These are phyloP conservation scores for Triplophysa rosa DNA, from an alignment of 2,113 vertebrate species.

Conservation along the genomic window DNA sequence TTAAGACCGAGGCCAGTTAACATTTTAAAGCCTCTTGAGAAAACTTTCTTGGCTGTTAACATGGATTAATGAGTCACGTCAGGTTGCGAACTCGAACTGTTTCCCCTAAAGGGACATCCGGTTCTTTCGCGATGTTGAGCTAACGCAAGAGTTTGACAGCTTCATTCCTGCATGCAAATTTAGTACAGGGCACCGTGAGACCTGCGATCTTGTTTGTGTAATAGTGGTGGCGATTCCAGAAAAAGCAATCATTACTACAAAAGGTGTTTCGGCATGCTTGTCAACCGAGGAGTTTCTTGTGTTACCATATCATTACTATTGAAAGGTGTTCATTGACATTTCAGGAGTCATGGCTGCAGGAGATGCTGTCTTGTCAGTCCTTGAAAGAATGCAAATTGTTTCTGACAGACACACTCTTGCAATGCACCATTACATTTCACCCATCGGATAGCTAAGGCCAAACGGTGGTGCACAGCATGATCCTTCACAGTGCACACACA, in stretches of 20 bases:
- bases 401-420: constrained; percentile 23
- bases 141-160: constrained; percentile 5
- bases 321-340: constrained; percentile 41
- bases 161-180: constrained; percentile 27
- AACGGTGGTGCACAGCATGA: constrained; percentile 8
- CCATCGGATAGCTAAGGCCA: not conserved
- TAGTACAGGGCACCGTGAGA: not conserved
- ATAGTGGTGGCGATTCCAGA: constrained; percentile 21
- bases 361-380: constrained; percentile 32
- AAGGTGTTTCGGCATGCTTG: constrained; percentile 8
- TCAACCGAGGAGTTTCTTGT: not conserved
- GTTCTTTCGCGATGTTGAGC: not conserved
- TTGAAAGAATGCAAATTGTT: constrained; percentile 34
- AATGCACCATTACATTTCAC: constrained; percentile 10
- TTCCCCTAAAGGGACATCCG: constrained; percentile 1
- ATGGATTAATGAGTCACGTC: not conserved
- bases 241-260: constrained; percentile 35
- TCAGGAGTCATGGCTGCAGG: constrained; percentile 17
- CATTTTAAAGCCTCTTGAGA: not conserved
- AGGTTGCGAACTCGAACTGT: constrained; percentile 31
- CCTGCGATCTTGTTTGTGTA: constrained; percentile 32
- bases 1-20: not conserved
- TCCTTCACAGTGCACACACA: not conserved
- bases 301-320: constrained; percentile 31
- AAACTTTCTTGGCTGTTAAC: not conserved